A percentile compares a stretch with the other conserved stretches of the same genome.
Evolutionary conservation across 2,797 vertebrate genomes (phyloP).

Genomic region (Danio albolineatus): DNA sequence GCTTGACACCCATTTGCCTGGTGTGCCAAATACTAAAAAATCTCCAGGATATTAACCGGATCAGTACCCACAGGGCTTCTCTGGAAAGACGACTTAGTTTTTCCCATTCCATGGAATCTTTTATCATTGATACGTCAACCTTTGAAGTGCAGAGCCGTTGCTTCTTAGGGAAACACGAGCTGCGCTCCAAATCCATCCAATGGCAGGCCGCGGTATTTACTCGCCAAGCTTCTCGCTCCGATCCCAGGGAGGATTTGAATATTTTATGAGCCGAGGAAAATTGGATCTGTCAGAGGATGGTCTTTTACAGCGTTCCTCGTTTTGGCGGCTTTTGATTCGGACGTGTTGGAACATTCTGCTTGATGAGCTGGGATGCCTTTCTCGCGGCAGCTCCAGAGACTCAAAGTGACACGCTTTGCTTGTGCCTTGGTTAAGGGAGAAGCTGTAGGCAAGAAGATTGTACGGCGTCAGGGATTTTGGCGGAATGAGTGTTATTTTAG

Average conservation of each 20-base stretch:
- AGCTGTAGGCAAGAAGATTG: background rate
- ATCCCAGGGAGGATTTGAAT: conserved; percentile 82
- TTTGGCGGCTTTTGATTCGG: conserved; percentile 76
- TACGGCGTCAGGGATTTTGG: conserved; percentile 1
- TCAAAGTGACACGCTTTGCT: conserved; percentile 64
- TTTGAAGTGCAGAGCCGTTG: conserved; percentile 56
- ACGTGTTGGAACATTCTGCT: conserved; percentile 74
- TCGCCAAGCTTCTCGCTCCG: conserved; percentile 71
- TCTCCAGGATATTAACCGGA: conserved; percentile 77
- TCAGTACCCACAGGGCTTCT: conserved; percentile 73
- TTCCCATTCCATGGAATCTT: conserved; percentile 73
- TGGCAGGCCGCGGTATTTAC: conserved; percentile 75
- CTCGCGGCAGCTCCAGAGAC: conserved; percentile 62
- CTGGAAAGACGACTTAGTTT: conserved; percentile 75
- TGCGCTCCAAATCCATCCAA: conserved; percentile 64
- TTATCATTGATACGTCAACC: conserved; percentile 47
- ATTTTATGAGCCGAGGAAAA: conserved; percentile 83
- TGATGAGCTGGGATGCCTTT: conserved; percentile 71
- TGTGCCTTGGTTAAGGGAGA: conserved; percentile 5
- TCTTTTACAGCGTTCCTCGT: conserved; percentile 70
- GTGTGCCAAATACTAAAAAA: conserved; percentile 74
- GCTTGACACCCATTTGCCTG: conserved; percentile 62
- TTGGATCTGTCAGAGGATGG: conserved; percentile 79
- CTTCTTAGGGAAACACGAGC: conserved; percentile 56
- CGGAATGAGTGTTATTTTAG: background rate